Base-by-base conservation (phyloP, 2,797 vertebrate genomes). In the Cyprinella venusta region DNA sequence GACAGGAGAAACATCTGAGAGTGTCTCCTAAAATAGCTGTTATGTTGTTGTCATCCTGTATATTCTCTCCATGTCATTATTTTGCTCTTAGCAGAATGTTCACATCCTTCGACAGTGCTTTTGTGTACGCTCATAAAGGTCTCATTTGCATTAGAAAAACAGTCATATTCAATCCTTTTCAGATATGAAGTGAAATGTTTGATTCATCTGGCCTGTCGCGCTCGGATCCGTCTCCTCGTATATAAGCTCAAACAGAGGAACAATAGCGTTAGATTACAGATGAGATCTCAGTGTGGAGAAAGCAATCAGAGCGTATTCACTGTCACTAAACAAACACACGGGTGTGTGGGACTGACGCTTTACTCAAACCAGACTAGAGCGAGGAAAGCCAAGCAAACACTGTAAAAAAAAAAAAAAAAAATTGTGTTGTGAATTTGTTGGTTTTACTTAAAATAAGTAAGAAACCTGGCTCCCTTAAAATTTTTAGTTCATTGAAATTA, bases 241-340 rank as follows among this genome's bases (percentile, higher is more conserved):
- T 54, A 81, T 21, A 36, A 74, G 59, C 8, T 30, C 82, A 76
- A 81, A 84, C 84, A 77, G 40, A 30, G 8, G 24, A 48, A 84
- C 86, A 82, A 87, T 84, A 75, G 79, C 0, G 13, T 70, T 26
- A 76, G 74, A 84, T 77, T 84, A 45, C 56, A 74, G 82, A 45
- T 3, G 8, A 80, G 80, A 84, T 78, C 33, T 52, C 8, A 19
- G 64, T 75, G 74, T 78, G 72, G 76, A 75, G 79, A 59, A 48
- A 61, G 45, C 61, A 85, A 85, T 87, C 80, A 83, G 48, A 38
- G 24, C 13, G 77, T 52, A 77, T 87, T 83, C 78, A 70, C 52
- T 8, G 38, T 50, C 77, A 79, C 65, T 81, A 42, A 84, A 67
- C 83, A 88, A 83, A 87, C 24, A 85, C 81, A 54, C 48, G 0